Evolutionary conservation across 2,113 vertebrate species (phyloP).

Genomic region (Thinocorus orbignyianus): DNA sequence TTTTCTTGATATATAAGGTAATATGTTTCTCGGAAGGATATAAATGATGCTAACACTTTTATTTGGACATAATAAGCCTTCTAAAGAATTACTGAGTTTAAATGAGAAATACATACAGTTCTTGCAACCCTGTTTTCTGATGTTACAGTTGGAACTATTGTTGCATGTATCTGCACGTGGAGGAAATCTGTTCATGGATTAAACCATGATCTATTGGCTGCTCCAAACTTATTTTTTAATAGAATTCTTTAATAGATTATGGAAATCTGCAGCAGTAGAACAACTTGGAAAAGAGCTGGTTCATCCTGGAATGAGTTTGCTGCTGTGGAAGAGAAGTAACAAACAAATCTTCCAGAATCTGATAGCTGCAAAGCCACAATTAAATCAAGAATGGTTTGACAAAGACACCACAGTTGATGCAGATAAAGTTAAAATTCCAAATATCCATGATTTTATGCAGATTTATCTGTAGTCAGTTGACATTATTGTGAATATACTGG

Average conservation of each 20-base stretch:
- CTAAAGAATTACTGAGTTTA: conserved; percentile 38
- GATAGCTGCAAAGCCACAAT: neutral
- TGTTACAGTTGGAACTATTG: neutral
- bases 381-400: neutral
- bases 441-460: neutral
- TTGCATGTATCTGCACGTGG: neutral
- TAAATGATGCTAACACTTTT: conserved; percentile 26
- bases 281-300: neutral
- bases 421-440: neutral
- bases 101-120: conserved; percentile 32
- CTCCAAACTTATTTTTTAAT: neutral
- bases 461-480: neutral
- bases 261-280: neutral
- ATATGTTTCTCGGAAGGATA: conserved; percentile 55
- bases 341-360: neutral
- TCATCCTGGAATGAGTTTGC: neutral
- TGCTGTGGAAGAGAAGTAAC: neutral
- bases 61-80: conserved; percentile 43
- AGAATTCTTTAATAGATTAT: neutral
- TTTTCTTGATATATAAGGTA: conserved; percentile 57
- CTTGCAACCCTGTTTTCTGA: neutral
- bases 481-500: neutral
- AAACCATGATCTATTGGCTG: neutral
- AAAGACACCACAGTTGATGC: too few species aligned
- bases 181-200: neutral